phyloP scores from a whole-genome alignment of 2,113 vertebrate genomes.

The Nyctereutes procyonoides region DNA sequence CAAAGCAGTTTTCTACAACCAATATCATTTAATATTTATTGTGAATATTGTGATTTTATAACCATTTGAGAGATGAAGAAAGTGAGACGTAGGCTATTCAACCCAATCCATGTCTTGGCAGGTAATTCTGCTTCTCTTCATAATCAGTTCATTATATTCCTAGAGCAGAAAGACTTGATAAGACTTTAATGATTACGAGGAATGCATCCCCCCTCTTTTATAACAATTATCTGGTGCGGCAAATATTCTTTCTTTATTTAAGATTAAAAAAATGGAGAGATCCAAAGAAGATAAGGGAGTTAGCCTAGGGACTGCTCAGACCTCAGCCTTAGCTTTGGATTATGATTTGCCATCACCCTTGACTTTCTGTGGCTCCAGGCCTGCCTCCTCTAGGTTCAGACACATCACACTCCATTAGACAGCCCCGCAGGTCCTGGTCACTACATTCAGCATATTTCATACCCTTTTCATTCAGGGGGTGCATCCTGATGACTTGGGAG shows the following conservation, averaged over 20 bases:
- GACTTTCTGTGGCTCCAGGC: background rate
- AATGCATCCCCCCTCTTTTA: constrained; percentile 2
- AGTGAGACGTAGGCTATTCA: background rate
- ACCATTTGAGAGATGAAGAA: background rate
- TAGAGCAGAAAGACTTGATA: background rate
- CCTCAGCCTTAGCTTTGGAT: background rate
- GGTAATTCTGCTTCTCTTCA: background rate
- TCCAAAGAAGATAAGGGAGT: background rate
- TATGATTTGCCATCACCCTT: background rate
- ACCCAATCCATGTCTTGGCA: background rate
- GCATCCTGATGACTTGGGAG: background rate
- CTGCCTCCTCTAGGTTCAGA: background rate
- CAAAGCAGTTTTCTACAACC: background rate
- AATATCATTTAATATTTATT: background rate
- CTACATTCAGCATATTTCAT: background rate
- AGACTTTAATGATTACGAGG: background rate
- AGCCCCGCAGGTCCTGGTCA: background rate
- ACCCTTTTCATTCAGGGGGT: background rate
- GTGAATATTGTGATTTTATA: background rate
- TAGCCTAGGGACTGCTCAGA: too few species aligned
- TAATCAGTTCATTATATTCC: background rate
- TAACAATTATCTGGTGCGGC: background rate
- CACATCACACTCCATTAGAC: accelerated
- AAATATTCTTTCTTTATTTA: background rate
- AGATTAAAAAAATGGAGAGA: constrained; percentile 29